These are phyloP conservation scores for Chascanopsetta lugubris DNA, from an alignment of 2,113 vertebrate genomes.

Conservation along the genomic window DNA sequence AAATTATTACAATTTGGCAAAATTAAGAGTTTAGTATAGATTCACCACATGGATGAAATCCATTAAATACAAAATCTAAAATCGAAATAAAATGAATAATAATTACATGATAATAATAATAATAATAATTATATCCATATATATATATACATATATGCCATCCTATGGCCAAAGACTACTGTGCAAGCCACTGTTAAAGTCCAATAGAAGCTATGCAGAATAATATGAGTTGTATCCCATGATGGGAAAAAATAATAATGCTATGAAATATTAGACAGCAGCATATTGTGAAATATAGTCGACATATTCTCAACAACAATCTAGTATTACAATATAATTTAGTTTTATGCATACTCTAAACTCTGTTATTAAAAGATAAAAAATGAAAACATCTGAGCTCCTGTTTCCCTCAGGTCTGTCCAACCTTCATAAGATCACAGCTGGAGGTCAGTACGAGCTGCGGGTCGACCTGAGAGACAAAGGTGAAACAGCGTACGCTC, in stretches of 20 bases:
- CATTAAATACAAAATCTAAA: too few species aligned
- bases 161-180: too few species aligned
- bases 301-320: too few species aligned
- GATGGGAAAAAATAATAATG: not conserved
- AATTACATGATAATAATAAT: too few species aligned
- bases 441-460: conserved; percentile 91
- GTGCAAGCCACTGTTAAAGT: too few species aligned
- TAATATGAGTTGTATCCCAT: not conserved
- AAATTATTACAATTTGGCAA: too few species aligned
- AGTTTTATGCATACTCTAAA: not conserved
- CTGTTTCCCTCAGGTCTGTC: conserved; percentile 85
- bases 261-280: not conserved
- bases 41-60: not conserved
- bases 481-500: conserved; percentile 87
- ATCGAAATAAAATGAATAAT: too few species aligned
- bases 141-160: too few species aligned
- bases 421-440: conserved; percentile 93
- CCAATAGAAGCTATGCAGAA: not conserved
- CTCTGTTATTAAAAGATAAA: not conserved
- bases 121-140: too few species aligned
- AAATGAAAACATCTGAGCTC: not conserved
- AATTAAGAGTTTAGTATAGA: not conserved
- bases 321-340: too few species aligned
- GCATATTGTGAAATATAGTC: too few species aligned
- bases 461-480: conserved; percentile 91